Conservation (phyloP, 2,797 vertebrate species). For the Garrulus glandarius region DNA sequence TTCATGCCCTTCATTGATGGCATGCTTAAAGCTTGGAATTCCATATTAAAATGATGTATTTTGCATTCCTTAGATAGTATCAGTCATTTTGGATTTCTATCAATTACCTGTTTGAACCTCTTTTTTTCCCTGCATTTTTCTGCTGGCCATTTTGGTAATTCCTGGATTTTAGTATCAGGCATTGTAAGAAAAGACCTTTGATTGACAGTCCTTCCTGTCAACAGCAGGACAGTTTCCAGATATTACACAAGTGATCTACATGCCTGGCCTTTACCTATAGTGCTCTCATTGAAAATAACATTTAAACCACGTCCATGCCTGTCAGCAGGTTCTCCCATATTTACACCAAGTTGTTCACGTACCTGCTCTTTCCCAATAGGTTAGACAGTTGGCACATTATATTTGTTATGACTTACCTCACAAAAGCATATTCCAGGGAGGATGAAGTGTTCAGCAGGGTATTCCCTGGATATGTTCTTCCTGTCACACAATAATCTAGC, state of each 20-base stretch:
- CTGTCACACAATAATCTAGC: conserved; percentile 10
- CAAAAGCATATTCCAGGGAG: conserved; percentile 10
- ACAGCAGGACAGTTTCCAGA: background rate
- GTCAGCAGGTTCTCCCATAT: background rate
- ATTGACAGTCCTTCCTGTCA: conserved; percentile 32
- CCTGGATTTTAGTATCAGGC: conserved; percentile 42
- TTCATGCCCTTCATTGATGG: background rate
- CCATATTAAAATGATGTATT: background rate
- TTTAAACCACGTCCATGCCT: background rate
- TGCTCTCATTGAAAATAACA: background rate
- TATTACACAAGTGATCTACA: background rate
- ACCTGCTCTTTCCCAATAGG: conserved; percentile 8
- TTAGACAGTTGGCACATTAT: background rate
- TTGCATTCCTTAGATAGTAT: background rate
- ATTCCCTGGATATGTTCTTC: background rate
- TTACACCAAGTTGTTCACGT: background rate
- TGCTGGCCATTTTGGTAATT: conserved; percentile 26
- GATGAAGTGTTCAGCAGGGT: background rate
- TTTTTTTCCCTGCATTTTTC: conserved; percentile 47
- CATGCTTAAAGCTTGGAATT: background rate
- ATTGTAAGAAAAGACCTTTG: conserved; percentile 53
- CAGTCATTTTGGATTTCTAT: background rate
- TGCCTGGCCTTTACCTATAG: background rate
- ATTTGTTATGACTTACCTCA: conserved; percentile 41
- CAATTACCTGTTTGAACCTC: background rate